Percentiles rank a stretch among this genome's conserved stretches.
These are phyloP conservation scores for Hoplias malabaricus DNA, from an alignment of 2,113 vertebrate genomes.

Conservation along the genomic window DNA sequence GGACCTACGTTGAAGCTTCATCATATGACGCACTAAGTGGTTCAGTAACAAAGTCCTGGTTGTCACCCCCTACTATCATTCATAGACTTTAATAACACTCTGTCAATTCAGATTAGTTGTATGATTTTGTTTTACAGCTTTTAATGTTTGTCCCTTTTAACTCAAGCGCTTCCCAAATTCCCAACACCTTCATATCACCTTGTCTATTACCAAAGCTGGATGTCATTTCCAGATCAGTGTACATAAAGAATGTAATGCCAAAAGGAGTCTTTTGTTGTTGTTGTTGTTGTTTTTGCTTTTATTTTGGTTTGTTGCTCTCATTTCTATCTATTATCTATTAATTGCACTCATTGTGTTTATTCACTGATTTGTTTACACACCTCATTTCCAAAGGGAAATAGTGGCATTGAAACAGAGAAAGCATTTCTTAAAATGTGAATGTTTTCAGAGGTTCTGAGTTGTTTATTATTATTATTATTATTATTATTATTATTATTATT, in stretches of 20 bases:
- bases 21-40: background rate
- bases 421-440: slow-evolving; percentile 51
- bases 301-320: slow-evolving; percentile 24
- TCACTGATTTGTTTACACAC: slow-evolving; percentile 24
- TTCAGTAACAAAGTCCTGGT: background rate
- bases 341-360: background rate
- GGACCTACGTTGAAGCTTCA: slow-evolving; percentile 16
- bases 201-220: background rate
- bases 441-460: slow-evolving; percentile 45
- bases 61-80: no score
- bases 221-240: slow-evolving; percentile 27
- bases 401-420: slow-evolving; percentile 39
- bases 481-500: slow-evolving; percentile 50
- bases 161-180: background rate
- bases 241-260: slow-evolving; percentile 31
- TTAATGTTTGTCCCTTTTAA: slow-evolving; percentile 39
- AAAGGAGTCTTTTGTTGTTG: slow-evolving; percentile 19
- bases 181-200: background rate
- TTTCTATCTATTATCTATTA: slow-evolving; percentile 16
- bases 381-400: slow-evolving; percentile 22
- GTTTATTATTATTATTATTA: slow-evolving; percentile 44
- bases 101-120: background rate
- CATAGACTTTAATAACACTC: no score
- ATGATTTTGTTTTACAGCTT: background rate
- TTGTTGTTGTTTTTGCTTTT: no score